Conservation (phyloP, 2,888 invertebrate genomes). For the Isotomurus palustris region DNA sequence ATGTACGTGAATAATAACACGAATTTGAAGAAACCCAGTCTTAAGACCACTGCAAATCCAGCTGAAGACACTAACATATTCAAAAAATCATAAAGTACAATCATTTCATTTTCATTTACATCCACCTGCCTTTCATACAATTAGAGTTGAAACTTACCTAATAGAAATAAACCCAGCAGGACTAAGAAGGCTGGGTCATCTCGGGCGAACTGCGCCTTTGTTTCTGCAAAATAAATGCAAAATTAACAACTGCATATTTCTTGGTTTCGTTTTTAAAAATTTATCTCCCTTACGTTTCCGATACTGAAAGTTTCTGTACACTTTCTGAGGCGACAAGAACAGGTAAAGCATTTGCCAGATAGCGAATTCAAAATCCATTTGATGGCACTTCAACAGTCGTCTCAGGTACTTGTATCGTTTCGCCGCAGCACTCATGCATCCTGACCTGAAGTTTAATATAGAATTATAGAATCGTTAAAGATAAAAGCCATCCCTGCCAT, state of each 20-base stretch:
- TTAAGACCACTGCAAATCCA: slow-evolving; percentile 75
- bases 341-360: slow-evolving; percentile 99
- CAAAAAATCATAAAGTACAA: neutral
- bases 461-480: neutral
- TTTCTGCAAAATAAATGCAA: slow-evolving; percentile 61
- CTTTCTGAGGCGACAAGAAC: slow-evolving; percentile 90
- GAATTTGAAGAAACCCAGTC: slow-evolving; percentile 64
- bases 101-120: neutral
- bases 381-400: slow-evolving; percentile 80
- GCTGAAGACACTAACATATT: slow-evolving; percentile 84
- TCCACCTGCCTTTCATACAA: neutral
- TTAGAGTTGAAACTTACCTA: slow-evolving; percentile 64
- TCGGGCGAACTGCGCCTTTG: slow-evolving; percentile 96
- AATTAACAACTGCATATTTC: no score
- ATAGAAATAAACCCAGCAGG: slow-evolving; percentile 76
- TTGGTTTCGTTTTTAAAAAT: slow-evolving; percentile 4
- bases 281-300: slow-evolving; percentile 76
- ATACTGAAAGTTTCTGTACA: slow-evolving; percentile 94
- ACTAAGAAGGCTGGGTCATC: slow-evolving; percentile 99
- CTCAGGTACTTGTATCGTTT: slow-evolving; percentile 83
- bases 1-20: slow-evolving; percentile 83
- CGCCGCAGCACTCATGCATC: slow-evolving; percentile 76
- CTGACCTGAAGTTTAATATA: slow-evolving; percentile 57
- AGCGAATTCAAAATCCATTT: slow-evolving; percentile 99
- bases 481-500: neutral